Base-by-base conservation (phyloP, 2,888 invertebrate genomes). In the Cheilosia pagana region DNA sequence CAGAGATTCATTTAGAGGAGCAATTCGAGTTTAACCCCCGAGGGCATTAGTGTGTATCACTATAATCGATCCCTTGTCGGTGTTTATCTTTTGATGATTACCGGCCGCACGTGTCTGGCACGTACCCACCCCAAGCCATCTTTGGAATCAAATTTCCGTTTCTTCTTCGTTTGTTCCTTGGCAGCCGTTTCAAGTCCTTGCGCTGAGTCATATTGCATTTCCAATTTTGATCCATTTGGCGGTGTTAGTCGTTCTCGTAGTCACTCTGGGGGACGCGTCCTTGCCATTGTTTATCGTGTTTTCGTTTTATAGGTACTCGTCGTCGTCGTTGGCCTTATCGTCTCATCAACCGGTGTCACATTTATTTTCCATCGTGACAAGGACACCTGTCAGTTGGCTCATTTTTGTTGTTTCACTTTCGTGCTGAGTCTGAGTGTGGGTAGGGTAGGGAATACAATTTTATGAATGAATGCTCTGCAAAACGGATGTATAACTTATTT, bases 321-420 rank as follows among this genome's bases (percentile, higher is more conserved):
- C n/a, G 57, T 78, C 57, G 28, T 74, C 74, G 57, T 43, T 70
- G 75, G 70, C 81, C 81, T 85, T 85, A 85, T 85, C 85, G 57
- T 75, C 52, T 52, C 71, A 85, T 85, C 85, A 85, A 85, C 75
- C 75, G 71, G 81, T 85, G 85, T 81, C 81, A 81, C 81, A 85
- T 85, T 85, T 81, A 81, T 85, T 76, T 81, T 65, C 35, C 79
- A 70, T 67, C 67, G 67, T 85, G 85, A 81, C 85, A 85, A 85
- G 81, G 81, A 85, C 81, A 85, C 71, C 81, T 81, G 85, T 81
- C 85, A 85, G 60, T 71, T 67, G 55, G 71, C 28, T 62, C 43
- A 52, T 35, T 67, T 77, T 67, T 31, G 50, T 60, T 70, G 35
- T 70, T 53, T 55, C 21, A 1, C 12, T 60, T 19, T 16, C n/a